Evolutionary conservation across 1,140 invertebrate genomes (phyloP).

Genomic region (Drosophila takahashii): DNA sequence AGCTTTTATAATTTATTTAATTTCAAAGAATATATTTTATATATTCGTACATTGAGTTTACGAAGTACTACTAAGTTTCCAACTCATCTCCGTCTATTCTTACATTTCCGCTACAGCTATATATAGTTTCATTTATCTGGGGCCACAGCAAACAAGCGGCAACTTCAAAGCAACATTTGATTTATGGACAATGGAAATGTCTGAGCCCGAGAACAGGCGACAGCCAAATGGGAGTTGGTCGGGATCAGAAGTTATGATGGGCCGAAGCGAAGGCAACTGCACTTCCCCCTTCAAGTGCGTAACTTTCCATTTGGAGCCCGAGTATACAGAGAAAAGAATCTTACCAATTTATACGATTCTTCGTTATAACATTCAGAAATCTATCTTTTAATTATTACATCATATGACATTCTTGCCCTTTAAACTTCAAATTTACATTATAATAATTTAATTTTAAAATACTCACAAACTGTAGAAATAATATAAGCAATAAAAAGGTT

Average conservation of each 20-base stretch:
- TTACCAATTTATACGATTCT: too few relatives aligned
- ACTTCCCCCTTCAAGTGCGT: slow-evolving; percentile 43
- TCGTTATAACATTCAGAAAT: too few relatives aligned
- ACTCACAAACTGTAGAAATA: too few relatives aligned
- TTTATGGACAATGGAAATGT: slow-evolving; percentile 66
- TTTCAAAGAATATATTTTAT: neutral
- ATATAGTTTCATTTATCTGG: slow-evolving; percentile 75
- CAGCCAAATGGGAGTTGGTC: slow-evolving; percentile 8
- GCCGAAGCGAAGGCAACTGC: slow-evolving; percentile 43
- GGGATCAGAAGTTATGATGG: slow-evolving; percentile 74
- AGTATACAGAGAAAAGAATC: slow-evolving; percentile 5
- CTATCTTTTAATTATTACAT: too few relatives aligned
- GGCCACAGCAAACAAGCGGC: slow-evolving; percentile 31
- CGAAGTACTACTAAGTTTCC: slow-evolving; percentile 11
- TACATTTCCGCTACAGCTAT: slow-evolving; percentile 18
- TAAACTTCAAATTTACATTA: too few relatives aligned
- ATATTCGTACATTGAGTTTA: neutral
- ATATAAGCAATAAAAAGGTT: too few relatives aligned
- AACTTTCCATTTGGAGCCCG: slow-evolving; percentile 64
- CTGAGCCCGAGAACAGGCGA: slow-evolving; percentile 18
- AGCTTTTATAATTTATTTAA: too few relatives aligned
- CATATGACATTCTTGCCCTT: too few relatives aligned
- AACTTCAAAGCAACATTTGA: slow-evolving; percentile 80
- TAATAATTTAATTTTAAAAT: too few relatives aligned
- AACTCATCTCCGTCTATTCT: slow-evolving; percentile 1